Base-by-base conservation (phyloP, 2,113 vertebrate species). In the Romanogobio albipinnatus region DNA sequence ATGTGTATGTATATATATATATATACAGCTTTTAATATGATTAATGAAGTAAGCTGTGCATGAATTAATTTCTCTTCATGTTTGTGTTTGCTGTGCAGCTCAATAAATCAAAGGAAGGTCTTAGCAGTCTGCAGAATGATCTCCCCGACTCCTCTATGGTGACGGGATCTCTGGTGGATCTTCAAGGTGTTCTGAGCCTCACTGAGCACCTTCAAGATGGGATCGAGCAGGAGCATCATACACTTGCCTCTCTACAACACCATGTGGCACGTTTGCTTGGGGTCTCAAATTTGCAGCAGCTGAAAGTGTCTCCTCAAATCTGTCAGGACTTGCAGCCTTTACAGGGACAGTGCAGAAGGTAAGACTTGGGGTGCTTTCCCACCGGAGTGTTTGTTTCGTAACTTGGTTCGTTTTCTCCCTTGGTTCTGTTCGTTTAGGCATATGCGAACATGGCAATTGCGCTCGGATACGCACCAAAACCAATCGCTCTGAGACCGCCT, bases 91-190 rank as follows among this genome's bases (percentile, higher is more conserved):
- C 24, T 9, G 14, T 22, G 68, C 82, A 99, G 98, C 92, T 99
- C 83, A 95, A 97, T 91, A 93, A 94, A 88, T 95, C 96, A 92
- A 91, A 94, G 87, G 96, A 96, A 85, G 93, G 92, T 81, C 91
- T 97, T 6, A 94, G 96, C 83, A 93, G 93, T 81, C 94, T 97
- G 78, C 96, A 97, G 88, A 93, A 95, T 64, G 95, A 96, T 3
- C 89, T 96, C 7, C 94, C 93, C 26, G 95, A 96, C 86, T 90
- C 88, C 81, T 93, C 94, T 45, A 88, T 91, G 87, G 86, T 91
- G 64, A 93, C 88, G 19, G 92, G 93, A 83, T 91, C 90, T 84
- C 91, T 89, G 0, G 91, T 92, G 45, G 95, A 96, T 1, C 94
- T 96, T 17, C 90, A 88, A 47, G 94, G 93, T 83, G 87, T 95